Percentiles rank a stretch among this genome's conserved stretches.
Evolutionary conservation across 2,888 invertebrate species (phyloP).

Genomic region (Idaea straminata): DNA sequence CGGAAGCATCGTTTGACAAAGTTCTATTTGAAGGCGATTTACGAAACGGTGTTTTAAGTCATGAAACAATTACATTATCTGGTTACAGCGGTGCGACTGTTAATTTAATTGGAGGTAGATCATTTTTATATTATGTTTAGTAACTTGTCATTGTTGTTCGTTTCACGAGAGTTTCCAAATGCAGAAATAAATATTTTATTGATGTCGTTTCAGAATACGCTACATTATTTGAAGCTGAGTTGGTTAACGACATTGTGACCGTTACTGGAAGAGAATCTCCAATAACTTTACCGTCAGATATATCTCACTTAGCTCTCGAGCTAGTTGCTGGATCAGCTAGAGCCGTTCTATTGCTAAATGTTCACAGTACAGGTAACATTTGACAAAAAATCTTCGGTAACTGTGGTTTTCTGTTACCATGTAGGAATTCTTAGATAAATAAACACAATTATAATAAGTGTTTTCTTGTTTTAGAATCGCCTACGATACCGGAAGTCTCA

Average conservation of each 20-base stretch:
- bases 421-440: slow-evolving; percentile 1
- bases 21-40: not conserved
- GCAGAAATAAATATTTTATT: no score
- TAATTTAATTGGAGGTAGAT: not conserved
- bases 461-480: no score
- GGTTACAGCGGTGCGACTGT: not conserved
- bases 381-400: slow-evolving; percentile 1
- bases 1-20: not conserved
- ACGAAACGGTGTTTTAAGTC: not conserved
- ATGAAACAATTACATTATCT: not conserved
- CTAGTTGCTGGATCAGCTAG: not conserved
- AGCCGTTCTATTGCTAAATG: not conserved
- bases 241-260: no score
- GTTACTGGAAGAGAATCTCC: no score
- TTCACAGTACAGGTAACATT: not conserved
- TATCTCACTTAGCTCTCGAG: no score
- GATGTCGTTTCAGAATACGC: no score
- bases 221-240: no score
- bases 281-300: no score
- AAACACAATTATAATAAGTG: no score
- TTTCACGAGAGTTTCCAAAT: no score
- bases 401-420: slow-evolving; percentile 47
- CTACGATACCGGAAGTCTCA: slow-evolving; percentile 15
- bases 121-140: no score
- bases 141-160: no score